phyloP scores from a whole-genome alignment of 1,140 invertebrate species.

The Epicauta chinensis region DNA sequence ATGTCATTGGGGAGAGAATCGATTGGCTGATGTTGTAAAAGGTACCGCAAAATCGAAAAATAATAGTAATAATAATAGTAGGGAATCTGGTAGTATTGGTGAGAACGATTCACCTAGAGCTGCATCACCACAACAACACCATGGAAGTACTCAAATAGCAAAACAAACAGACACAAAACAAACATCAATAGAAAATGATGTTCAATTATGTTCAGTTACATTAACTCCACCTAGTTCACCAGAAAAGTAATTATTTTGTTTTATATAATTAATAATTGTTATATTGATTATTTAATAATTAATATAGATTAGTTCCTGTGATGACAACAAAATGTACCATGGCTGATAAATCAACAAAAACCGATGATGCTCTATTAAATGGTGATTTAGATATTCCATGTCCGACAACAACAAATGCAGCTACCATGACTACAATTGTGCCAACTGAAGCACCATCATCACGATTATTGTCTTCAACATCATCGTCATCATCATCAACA shows the following conservation, averaged over 20 bases:
- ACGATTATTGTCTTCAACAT: background rate
- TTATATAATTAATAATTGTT: background rate
- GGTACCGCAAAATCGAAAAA: conserved; percentile 56
- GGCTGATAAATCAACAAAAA: conserved; percentile 50
- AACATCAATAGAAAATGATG: conserved; percentile 39
- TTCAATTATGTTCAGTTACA: conserved; percentile 46
- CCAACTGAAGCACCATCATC: conserved; percentile 19
- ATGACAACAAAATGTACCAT: conserved; percentile 42
- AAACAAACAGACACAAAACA: background rate
- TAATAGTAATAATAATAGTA: conserved; percentile 1
- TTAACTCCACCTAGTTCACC: conserved; percentile 55
- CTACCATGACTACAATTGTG: conserved; percentile 43
- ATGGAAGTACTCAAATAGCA: no score
- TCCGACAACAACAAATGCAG: conserved; percentile 44
- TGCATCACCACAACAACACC: conserved; percentile 26
- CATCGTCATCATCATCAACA: background rate
- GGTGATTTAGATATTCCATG: conserved; percentile 31
- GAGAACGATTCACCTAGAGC: conserved; percentile 30
- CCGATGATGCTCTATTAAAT: conserved; percentile 42
- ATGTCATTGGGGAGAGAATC: conserved; percentile 45
- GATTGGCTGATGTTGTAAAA: conserved; percentile 76
- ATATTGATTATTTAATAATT: background rate
- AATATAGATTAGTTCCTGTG: conserved; percentile 39
- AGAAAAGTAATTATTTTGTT: conserved; percentile 45
- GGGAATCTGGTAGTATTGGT: conserved; percentile 3